Evolutionary conservation across 2,113 vertebrate genomes (phyloP).

Genomic region (Antechinus flavipes): DNA sequence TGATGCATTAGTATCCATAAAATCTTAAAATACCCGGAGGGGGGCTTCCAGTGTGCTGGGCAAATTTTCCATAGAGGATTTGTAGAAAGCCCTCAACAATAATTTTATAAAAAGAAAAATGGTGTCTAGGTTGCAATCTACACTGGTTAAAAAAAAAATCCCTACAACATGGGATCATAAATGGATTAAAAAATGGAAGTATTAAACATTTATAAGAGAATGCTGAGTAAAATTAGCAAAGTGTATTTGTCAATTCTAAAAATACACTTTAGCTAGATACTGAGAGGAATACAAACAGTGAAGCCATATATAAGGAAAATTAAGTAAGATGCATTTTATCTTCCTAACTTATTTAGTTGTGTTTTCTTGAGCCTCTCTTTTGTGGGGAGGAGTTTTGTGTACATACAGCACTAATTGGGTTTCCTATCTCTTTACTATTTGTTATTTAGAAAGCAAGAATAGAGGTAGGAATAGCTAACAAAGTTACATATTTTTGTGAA

Average conservation of each 20-base stretch:
- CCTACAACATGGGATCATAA: not conserved
- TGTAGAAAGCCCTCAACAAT: not conserved
- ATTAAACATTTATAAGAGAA: slow-evolving; percentile 3
- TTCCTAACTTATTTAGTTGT: not conserved
- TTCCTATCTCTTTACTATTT: too few species aligned
- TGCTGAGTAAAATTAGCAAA: slow-evolving; percentile 29
- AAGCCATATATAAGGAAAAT: not conserved
- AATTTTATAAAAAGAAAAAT: not conserved
- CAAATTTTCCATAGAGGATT: not conserved
- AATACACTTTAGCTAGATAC: not conserved
- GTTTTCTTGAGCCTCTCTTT: slow-evolving; percentile 19
- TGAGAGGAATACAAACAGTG: not conserved
- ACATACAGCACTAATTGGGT: not conserved
- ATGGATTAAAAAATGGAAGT: not conserved
- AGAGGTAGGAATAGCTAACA: not conserved
- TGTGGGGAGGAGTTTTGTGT: slow-evolving; percentile 25
- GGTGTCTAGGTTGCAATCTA: not conserved
- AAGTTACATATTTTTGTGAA: slow-evolving; percentile 13
- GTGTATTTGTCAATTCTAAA: not conserved
- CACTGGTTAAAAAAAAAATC: not conserved
- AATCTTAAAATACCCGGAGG: not conserved
- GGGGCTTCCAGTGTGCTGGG: not conserved
- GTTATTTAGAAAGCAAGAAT: not conserved
- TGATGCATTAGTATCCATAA: not conserved
- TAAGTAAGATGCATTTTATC: not conserved